These are phyloP conservation scores for Paradisaea rubra DNA, from an alignment of 2,113 vertebrate genomes.

Conservation along the genomic window DNA sequence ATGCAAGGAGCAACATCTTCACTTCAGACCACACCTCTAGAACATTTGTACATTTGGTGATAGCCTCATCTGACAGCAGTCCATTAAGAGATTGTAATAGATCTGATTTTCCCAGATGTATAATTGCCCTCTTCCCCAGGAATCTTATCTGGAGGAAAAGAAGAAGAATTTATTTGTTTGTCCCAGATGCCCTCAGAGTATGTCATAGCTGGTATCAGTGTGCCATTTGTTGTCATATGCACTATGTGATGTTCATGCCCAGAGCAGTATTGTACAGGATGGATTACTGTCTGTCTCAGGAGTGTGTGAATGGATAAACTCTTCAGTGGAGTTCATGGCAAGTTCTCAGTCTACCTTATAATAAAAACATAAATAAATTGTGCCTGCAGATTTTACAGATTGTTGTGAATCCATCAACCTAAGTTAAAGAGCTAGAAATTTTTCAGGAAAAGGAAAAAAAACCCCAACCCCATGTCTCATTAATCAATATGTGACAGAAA, in stretches of 20 bases:
- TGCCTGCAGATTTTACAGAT: not conserved
- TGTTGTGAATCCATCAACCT: not conserved
- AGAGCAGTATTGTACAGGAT: not conserved
- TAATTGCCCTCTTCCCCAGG: not conserved
- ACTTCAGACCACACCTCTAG: not conserved
- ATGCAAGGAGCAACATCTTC: not conserved
- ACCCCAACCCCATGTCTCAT: rapidly evolving
- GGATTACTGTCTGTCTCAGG: not conserved
- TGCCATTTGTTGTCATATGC: not conserved
- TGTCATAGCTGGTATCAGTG: not conserved
- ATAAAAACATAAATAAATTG: not conserved
- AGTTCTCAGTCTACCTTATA: not conserved
- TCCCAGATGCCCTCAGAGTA: not conserved
- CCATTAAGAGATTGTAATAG: not conserved
- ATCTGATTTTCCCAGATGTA: not conserved
- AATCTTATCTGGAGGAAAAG: not conserved
- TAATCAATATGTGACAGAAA: not conserved
- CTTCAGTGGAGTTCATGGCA: not conserved
- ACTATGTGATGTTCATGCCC: not conserved
- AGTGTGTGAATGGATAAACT: not conserved
- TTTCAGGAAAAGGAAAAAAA: not conserved
- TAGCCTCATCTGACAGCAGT: not conserved
- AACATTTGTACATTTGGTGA: not conserved
- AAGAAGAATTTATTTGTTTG: not conserved
- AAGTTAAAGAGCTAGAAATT: not conserved